These are phyloP conservation scores for Phoenicopterus ruber DNA, from an alignment of 2,113 vertebrate species.

Conservation along the genomic window DNA sequence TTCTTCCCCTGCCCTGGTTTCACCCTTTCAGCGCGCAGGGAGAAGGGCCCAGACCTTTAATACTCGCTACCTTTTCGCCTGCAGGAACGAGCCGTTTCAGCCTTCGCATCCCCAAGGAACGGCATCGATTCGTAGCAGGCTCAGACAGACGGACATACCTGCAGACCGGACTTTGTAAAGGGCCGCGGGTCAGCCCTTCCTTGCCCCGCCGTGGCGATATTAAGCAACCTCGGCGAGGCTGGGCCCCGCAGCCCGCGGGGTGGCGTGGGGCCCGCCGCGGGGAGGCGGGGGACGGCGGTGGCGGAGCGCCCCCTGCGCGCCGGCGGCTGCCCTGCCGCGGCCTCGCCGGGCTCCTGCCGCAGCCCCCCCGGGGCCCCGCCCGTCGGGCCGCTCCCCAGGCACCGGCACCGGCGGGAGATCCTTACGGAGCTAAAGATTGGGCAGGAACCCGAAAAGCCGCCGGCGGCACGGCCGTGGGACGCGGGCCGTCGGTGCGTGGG, in stretches of 20 bases:
- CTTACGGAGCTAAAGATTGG: rapidly evolving
- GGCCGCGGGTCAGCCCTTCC: not conserved
- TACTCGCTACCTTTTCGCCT: too few relatives aligned
- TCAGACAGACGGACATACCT: rapidly evolving
- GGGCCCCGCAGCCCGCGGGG: too few relatives aligned
- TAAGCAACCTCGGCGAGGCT: too few relatives aligned
- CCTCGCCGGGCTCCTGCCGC: not conserved
- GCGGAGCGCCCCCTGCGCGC: slow-evolving; percentile 38
- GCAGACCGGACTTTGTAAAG: not conserved
- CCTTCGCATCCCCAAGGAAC: not conserved
- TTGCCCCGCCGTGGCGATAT: too few relatives aligned
- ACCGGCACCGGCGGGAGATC: rapidly evolving
- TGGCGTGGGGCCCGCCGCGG: not conserved
- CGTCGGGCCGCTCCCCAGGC: not conserved
- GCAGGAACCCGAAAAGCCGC: not conserved
- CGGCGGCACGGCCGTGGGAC: not conserved
- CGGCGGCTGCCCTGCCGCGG: not conserved
- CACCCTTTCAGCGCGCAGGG: not conserved
- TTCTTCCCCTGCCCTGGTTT: not conserved
- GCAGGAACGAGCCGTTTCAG: not conserved
- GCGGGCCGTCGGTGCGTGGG: rapidly evolving
- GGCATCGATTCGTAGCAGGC: rapidly evolving
- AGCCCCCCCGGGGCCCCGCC: not conserved
- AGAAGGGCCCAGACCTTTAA: not conserved
- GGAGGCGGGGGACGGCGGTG: not conserved